Evolutionary conservation across 2,797 vertebrate genomes (phyloP).

Genomic region (Microctenopoma lineatum): DNA sequence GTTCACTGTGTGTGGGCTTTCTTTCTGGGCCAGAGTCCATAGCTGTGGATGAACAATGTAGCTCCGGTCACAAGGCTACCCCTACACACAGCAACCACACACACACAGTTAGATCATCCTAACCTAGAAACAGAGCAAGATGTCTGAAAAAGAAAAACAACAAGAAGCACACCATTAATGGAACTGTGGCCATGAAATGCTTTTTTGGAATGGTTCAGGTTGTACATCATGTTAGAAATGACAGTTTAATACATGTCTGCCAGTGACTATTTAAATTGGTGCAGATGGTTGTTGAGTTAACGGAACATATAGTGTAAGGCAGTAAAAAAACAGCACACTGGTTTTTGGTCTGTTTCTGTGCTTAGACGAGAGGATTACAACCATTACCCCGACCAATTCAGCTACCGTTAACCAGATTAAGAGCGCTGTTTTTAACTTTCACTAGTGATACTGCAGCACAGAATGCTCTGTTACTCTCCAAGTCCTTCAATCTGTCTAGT

Average conservation of each 20-base stretch:
- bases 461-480: conserved; percentile 30
- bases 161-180: conserved; percentile 45
- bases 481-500: conserved; percentile 28
- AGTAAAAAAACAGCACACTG: conserved; percentile 19
- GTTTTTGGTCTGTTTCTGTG: conserved; percentile 44
- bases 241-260: conserved; percentile 41
- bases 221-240: conserved; percentile 42
- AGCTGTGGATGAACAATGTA: conserved; percentile 70
- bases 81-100: conserved; percentile 67
- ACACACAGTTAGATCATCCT: conserved; percentile 54
- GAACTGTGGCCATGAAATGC: conserved; percentile 37
- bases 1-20: conserved; percentile 75
- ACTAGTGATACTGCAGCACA: conserved; percentile 32
- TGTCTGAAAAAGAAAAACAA: conserved; percentile 48
- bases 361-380: conserved; percentile 60
- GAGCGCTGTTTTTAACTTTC: conserved; percentile 38
- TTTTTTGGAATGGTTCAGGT: conserved; percentile 23
- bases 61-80: conserved; percentile 73
- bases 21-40: conserved; percentile 69
- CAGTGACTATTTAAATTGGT: conserved; percentile 38
- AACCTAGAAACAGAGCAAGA: conserved; percentile 59
- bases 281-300: conserved; percentile 57
- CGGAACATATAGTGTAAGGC: conserved; percentile 35
- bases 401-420: conserved; percentile 66
- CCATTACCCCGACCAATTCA: conserved; percentile 52